Evolutionary conservation across 37 sponge, comb jelly and placozoan species (phyloP), one percentile per base, ranked within the genome.

Genomic region (Lycopodina hypogea): DNA sequence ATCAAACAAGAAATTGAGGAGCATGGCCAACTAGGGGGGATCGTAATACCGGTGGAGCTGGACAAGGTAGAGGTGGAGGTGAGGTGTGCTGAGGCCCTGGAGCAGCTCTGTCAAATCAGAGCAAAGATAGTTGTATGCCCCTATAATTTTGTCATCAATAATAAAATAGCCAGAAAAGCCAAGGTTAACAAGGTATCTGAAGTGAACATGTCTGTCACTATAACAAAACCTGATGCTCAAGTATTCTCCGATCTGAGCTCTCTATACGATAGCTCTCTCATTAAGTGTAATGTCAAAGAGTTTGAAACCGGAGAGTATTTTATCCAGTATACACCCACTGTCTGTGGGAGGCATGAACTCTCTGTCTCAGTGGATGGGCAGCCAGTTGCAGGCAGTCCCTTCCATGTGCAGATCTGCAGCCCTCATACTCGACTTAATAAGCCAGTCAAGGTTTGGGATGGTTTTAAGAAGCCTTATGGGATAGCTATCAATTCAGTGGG

Each of bases 301-400:
- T 23, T n/a, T 63, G 39, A 28, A 21, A 34, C 32, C 29, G 41
- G 30, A 8, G 51, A 33, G 3, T 77, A 64, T 28, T 23, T 17
- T 19, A 41, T 65, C 50, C 24, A 38, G 38, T 77, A 64, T 51
- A 65, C 66, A 38, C 78, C 78, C 38, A 18, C 32, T 34, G 66
- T 77, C 22, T 38, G 66, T 17, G 78, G 78, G 0, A 21, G 78
- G 15, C 78, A 77, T 45, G 37, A 62, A 14, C 66, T 77, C 32
- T 7, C 29, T n/a, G 51, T 77, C 23, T 60, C 39, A 29, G 78
- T 65, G 29, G 37, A 77, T 77, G 78, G 78, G 3, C 30, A 22
- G 12, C 28, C 39, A 48, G 48, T 77, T 28, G 66, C 51, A 30
- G 66, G 78, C 23, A 77, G 78, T 64, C 78, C 78, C 36, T 77